Evolutionary conservation across 1,140 invertebrate genomes (phyloP).

Genomic region (Tenebrio molitor): DNA sequence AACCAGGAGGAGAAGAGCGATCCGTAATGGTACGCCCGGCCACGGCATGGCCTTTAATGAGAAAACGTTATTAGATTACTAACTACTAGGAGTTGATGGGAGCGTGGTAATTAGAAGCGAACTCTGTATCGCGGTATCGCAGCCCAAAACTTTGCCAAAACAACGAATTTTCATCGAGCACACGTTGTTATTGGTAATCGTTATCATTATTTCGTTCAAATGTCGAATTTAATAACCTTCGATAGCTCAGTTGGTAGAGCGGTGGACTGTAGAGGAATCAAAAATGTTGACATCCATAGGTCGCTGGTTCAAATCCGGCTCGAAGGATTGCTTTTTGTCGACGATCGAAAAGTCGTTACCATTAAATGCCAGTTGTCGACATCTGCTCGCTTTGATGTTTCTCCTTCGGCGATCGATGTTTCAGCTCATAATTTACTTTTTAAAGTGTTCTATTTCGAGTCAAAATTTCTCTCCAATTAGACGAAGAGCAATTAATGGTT

Average conservation of each 20-base stretch:
- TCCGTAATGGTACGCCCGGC: slow-evolving; percentile 59
- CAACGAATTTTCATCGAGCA: too few species aligned
- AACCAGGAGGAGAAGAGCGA: slow-evolving; percentile 59
- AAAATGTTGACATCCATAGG: slow-evolving; percentile 59
- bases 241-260: slow-evolving; percentile 91
- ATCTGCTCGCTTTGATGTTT: slow-evolving; percentile 47
- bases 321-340: slow-evolving; percentile 68
- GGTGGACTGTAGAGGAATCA: slow-evolving; percentile 85
- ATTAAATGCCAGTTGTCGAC: too few species aligned
- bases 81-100: slow-evolving; percentile 1
- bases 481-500: slow-evolving; percentile 3
- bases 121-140: too few species aligned
- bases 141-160: too few species aligned
- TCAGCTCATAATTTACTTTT: background rate
- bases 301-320: slow-evolving; percentile 75
- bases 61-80: slow-evolving; percentile 41
- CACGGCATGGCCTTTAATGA: slow-evolving; percentile 64
- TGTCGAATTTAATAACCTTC: slow-evolving; percentile 71
- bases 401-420: background rate
- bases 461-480: background rate
- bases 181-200: too few species aligned
- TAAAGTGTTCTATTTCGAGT: background rate
- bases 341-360: too few species aligned
- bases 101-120: slow-evolving; percentile 14
- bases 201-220: too few species aligned